A percentile compares a stretch with the other conserved stretches of the same genome.
phyloP scores from a whole-genome alignment of 30 jellyfish, hydroid and myxozoan species.

The Nemopilema nomurai region DNA sequence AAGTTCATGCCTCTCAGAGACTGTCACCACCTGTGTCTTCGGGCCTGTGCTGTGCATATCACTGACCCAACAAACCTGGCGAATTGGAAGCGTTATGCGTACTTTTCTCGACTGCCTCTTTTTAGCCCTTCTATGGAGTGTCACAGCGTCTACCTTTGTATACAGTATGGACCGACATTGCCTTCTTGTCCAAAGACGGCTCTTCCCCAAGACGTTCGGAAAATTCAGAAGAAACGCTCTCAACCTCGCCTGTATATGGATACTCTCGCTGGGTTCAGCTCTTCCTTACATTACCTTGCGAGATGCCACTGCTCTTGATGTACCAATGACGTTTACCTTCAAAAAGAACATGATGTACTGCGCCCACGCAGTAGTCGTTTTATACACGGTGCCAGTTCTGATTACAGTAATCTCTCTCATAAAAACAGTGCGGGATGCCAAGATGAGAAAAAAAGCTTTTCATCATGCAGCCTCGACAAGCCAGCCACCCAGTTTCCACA shows the following conservation, averaged over 20 bases:
- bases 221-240: conserved; percentile 29
- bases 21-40: conserved; percentile 15
- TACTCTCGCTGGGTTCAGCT: conserved; percentile 19
- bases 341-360: conserved; percentile 33
- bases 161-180: conserved; percentile 68
- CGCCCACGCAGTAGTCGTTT: conserved; percentile 14
- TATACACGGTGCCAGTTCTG: conserved; percentile 19
- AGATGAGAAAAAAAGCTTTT: not conserved
- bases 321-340: conserved; percentile 47
- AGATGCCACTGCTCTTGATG: not conserved
- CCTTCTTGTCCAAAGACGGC: conserved; percentile 34
- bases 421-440: conserved; percentile 6
- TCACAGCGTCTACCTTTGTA: conserved; percentile 17
- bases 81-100: conserved; percentile 1
- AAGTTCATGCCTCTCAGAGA: conserved; percentile 50
- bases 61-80: conserved; percentile 3
- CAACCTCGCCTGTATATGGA: conserved; percentile 18
- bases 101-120: conserved; percentile 41
- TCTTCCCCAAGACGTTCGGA: conserved; percentile 46
- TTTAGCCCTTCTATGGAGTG: conserved; percentile 47
- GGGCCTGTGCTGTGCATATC: conserved; percentile 53
- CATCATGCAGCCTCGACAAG: not conserved
- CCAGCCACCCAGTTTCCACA: not conserved
- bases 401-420: conserved; percentile 19
- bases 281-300: conserved; percentile 22